Evolutionary conservation across 2,113 vertebrate genomes (phyloP).

Genomic region (Mionectes macconnelli): DNA sequence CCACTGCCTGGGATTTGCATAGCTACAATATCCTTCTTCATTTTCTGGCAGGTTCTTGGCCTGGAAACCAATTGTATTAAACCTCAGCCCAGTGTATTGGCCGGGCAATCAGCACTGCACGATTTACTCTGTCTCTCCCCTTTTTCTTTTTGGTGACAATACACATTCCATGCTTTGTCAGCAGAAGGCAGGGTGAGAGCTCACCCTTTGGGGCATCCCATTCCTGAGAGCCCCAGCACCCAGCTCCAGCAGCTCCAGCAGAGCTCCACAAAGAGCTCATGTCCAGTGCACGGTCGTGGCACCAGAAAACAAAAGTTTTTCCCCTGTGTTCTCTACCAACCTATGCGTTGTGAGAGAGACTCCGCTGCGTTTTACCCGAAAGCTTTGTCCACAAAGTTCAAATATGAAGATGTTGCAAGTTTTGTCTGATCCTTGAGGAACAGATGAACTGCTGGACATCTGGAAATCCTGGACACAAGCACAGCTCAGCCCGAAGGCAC

Average conservation of each 20-base stretch:
- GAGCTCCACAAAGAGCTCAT: not conserved
- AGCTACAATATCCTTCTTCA: slow-evolving; percentile 23
- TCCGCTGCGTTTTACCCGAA: not conserved
- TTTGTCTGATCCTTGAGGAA: not conserved
- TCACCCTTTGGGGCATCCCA: not conserved
- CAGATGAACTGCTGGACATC: not conserved
- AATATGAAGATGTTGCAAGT: not conserved
- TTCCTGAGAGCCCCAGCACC: not conserved
- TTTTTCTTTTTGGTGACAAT: not conserved
- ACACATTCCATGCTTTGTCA: slow-evolving; percentile 6
- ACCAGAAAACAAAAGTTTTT: not conserved
- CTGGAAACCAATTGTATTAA: slow-evolving; percentile 18
- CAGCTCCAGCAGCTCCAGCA: not conserved
- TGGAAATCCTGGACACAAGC: not conserved
- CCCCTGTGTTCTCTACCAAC: not conserved
- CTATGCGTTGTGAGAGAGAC: not conserved
- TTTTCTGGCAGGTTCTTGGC: slow-evolving; percentile 44
- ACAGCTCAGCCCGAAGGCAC: not conserved
- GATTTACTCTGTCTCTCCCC: slow-evolving; percentile 15
- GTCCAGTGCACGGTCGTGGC: accelerated
- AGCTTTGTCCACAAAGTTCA: not conserved
- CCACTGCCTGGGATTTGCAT: not conserved
- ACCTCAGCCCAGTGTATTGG: not conserved
- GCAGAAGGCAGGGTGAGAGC: not conserved
- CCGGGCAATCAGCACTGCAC: not conserved